Conservation (phyloP, 2,113 vertebrate genomes). For the Brienomyrus brachyistius region DNA sequence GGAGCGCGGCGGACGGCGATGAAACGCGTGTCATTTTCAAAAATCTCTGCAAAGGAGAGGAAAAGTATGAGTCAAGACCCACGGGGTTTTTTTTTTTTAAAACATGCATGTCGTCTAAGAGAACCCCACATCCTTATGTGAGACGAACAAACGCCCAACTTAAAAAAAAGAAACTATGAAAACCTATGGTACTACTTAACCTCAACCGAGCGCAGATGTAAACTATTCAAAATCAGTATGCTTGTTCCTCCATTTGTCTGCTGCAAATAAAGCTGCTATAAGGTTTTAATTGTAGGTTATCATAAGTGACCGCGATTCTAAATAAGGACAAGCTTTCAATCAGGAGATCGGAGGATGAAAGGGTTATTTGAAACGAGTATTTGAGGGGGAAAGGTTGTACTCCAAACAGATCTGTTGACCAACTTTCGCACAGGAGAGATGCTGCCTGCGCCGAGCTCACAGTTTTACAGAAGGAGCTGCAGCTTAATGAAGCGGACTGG, state of each 20-base stretch:
- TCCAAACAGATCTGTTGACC: conserved; percentile 44
- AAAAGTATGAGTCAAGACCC: conserved; percentile 20
- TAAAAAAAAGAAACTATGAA: conserved; percentile 65
- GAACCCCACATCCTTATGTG: conserved; percentile 53
- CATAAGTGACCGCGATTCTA: not conserved
- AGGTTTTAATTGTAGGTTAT: not conserved
- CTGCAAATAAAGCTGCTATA: not conserved
- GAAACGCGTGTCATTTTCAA: conserved; percentile 53
- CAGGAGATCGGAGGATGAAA: conserved; percentile 45
- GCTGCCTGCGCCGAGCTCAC: conserved; percentile 53
- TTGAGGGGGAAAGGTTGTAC: conserved; percentile 20
- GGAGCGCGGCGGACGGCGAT: conserved; percentile 28
- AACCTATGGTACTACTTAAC: conserved; percentile 54
- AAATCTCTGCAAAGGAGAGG: conserved; percentile 46
- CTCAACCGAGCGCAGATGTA: conserved; percentile 44
- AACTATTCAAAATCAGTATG: conserved; percentile 18
- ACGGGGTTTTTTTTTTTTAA: conserved; percentile 14
- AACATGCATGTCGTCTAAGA: conserved; percentile 22
- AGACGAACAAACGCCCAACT: conserved; percentile 47
- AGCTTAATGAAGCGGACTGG: conserved; percentile 41
- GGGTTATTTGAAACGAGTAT: conserved; percentile 30
- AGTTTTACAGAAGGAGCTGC: conserved; percentile 58
- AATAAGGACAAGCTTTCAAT: conserved; percentile 27
- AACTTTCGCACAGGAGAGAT: conserved; percentile 57
- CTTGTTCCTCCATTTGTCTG: not conserved